Percentiles rank a stretch among this genome's conserved stretches.
Evolutionary conservation across 2,888 invertebrate species (phyloP).

Genomic region (Drosophila lutescens): DNA sequence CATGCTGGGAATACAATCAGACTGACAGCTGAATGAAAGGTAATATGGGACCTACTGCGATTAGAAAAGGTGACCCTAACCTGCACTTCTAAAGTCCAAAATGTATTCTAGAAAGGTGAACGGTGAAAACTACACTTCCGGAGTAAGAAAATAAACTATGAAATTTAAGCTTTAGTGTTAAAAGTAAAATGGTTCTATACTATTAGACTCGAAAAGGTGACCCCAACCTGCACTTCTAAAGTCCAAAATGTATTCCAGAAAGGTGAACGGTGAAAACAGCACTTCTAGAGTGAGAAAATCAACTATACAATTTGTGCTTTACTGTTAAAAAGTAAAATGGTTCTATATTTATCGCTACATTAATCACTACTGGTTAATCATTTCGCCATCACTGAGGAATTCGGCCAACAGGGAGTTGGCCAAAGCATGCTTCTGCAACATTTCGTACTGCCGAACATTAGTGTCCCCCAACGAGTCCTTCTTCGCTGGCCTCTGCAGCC

Average conservation of each 20-base stretch:
- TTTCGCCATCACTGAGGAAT: not conserved
- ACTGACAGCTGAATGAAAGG: conserved; percentile 36
- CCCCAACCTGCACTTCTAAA: too few relatives aligned
- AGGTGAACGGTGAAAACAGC: too few relatives aligned
- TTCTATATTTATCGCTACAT: not conserved
- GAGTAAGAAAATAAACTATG: too few relatives aligned
- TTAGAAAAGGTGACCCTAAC: not conserved
- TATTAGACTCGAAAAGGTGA: not conserved
- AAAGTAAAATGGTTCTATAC: too few relatives aligned
- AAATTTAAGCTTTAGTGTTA: too few relatives aligned
- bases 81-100: too few relatives aligned
- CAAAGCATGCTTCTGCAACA: conserved; percentile 40
- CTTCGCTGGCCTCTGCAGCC: not conserved
- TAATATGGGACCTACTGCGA: not conserved
- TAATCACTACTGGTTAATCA: too few relatives aligned
- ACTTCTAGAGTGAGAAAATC: too few relatives aligned
- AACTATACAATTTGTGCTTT: too few relatives aligned
- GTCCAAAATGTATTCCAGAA: too few relatives aligned
- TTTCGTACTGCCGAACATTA: conserved; percentile 26
- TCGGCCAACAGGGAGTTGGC: not conserved
- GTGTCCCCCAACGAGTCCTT: not conserved
- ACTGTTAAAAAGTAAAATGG: not conserved
- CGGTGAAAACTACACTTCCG: too few relatives aligned
- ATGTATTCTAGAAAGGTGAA: too few relatives aligned
- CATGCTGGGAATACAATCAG: conserved; percentile 27